Evolutionary conservation across 2,113 vertebrate species (phyloP).

Genomic region (Ifrita kowaldi): DNA sequence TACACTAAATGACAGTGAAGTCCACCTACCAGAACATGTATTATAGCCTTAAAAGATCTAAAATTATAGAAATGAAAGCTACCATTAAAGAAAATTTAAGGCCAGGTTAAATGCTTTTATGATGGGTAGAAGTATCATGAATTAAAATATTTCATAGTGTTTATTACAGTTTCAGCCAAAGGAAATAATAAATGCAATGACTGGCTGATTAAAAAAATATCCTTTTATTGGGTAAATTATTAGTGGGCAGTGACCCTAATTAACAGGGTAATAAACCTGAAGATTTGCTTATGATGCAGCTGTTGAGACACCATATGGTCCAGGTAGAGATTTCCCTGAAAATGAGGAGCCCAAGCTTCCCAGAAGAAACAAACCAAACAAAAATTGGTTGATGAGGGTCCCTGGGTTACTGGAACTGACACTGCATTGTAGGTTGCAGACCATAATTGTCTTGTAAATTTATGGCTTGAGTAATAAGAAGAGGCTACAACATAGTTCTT

Average conservation of each 20-base stretch:
- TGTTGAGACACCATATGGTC: constrained; percentile 39
- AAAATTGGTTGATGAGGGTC: background rate
- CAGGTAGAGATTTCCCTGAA: constrained; percentile 40
- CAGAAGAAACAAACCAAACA: background rate
- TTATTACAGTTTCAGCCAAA: constrained; percentile 68
- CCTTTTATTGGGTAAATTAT: constrained; percentile 73
- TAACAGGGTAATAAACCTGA: constrained; percentile 71
- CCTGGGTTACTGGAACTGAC: constrained; percentile 20
- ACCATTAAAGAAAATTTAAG: constrained; percentile 66
- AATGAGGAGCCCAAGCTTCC: background rate
- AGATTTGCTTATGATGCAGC: constrained; percentile 65
- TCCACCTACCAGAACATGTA: background rate
- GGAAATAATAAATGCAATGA: constrained; percentile 75
- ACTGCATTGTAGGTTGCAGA: background rate
- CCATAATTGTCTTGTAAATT: constrained; percentile 15
- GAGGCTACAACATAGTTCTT: background rate
- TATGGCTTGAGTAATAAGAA: constrained; percentile 2
- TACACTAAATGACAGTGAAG: background rate
- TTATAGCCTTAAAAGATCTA: constrained; percentile 24
- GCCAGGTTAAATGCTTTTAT: constrained; percentile 59
- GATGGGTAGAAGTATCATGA: constrained; percentile 62
- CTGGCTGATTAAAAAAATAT: constrained; percentile 70
- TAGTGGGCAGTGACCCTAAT: constrained; percentile 74
- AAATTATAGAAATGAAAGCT: constrained; percentile 31
- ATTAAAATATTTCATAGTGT: constrained; percentile 69